A percentile compares a stretch with the other conserved stretches of the same genome.
phyloP scores from a whole-genome alignment of 2,888 invertebrate species.

The Andrena praecox region DNA sequence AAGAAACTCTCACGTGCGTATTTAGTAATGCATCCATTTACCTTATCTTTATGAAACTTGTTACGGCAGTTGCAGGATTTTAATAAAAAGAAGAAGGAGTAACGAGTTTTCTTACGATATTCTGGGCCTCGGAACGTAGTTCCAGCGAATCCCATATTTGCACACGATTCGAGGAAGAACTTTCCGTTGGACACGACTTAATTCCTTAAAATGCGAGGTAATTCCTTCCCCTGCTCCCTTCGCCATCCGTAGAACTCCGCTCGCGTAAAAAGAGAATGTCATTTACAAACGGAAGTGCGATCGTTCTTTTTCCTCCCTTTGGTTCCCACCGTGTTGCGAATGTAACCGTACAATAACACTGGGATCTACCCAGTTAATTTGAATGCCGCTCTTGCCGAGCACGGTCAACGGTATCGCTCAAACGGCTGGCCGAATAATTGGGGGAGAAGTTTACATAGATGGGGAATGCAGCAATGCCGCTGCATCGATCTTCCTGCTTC shows the following conservation, averaged over 20 bases:
- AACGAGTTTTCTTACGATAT: neutral
- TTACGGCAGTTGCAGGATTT: neutral
- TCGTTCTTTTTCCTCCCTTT: neutral
- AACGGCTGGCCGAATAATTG: constrained; percentile 32
- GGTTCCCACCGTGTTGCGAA: neutral
- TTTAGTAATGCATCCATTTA: neutral
- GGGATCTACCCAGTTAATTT: constrained; percentile 41
- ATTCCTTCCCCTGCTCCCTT: neutral
- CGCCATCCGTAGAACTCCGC: neutral
- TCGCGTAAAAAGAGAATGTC: constrained; percentile 9
- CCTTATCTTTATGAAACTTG: neutral
- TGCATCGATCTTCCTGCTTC: neutral
- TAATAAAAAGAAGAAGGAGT: neutral
- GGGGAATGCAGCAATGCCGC: neutral
- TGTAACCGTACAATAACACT: constrained; percentile 20
- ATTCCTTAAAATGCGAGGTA: constrained; percentile 4
- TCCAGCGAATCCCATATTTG: neutral
- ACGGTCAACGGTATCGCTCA: constrained; percentile 28
- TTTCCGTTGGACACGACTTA: neutral
- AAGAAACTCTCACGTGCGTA: no score
- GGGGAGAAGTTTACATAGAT: constrained; percentile 17
- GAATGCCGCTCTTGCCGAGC: constrained; percentile 23
- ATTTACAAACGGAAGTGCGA: constrained; percentile 23
- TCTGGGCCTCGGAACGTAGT: neutral
- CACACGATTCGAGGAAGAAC: neutral